Evolutionary conservation across 2,113 vertebrate genomes (phyloP), one percentile per base, ranked within the genome.

Genomic region (Heterochromis multidens): DNA sequence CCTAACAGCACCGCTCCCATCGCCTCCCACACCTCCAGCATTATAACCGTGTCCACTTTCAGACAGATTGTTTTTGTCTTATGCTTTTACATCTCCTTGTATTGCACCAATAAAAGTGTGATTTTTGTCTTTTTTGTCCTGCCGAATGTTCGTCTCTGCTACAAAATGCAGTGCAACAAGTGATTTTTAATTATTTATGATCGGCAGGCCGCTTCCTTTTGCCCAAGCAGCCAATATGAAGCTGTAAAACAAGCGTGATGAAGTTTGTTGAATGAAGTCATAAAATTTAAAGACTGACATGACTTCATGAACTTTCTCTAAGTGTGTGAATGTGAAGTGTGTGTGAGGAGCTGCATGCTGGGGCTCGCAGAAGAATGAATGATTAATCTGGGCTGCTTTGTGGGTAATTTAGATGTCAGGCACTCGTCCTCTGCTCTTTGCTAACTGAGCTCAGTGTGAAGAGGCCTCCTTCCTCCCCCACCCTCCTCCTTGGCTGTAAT

Each of bases 361-460:
- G 21, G 77, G 80, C 94, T 87, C 76, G 94, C 84, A 62, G 61
- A 78, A 63, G 90, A 91, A 93, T 88, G 87, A 91, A 90, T 90
- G 92, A 95, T 94, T 93, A 89, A 94, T 93, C 81, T 88, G 77
- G 29, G 5, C 40, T 60, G 79, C 84, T 92, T 92, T 87, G 79
- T 83, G 81, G 87, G 89, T 94, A 92, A 94, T 94, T 94, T 92
- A 90, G 84, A 91, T 85, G 92, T 95, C 91, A 94, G 61, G 79
- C 65, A 59, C 57, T 89, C 83, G 74, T 88, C 84, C 74, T 78
- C 78, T 62, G 84, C 63, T 88, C 80, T 80, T 67, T 86, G 81
- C 86, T 85, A 83, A 77, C 76, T 76, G 80, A 77, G 81, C 59
- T 77, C 78, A 78, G 86, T 82, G 83, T 62, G 80, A 72, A 90